Conservation (phyloP, 2,888 invertebrate genomes). For the Lasioglossum zephyrum region DNA sequence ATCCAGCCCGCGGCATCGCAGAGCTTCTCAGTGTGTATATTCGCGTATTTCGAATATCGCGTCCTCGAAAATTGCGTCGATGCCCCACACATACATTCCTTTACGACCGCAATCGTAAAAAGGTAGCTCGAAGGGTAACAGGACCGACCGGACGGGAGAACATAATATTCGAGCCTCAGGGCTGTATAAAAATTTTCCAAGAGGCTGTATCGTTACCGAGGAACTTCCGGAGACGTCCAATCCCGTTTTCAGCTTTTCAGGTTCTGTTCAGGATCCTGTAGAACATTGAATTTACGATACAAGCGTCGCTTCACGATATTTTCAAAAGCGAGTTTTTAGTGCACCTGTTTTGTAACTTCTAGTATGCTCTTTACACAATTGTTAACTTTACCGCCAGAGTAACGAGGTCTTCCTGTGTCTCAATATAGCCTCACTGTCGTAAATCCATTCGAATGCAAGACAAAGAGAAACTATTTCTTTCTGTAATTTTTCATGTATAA, state of each 20-base stretch:
- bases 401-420: background rate
- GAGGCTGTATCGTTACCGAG: background rate
- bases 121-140: background rate
- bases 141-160: background rate
- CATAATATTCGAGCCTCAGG: background rate
- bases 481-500: no score
- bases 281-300: background rate
- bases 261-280: background rate
- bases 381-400: background rate
- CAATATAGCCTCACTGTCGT: background rate
- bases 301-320: background rate
- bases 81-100: background rate
- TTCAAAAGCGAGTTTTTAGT: background rate
- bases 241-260: background rate
- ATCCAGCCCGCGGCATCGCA: background rate
- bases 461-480: background rate
- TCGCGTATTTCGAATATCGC: background rate
- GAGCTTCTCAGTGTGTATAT: background rate
- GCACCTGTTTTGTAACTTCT: background rate
- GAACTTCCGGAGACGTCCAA: background rate
- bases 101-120: slow-evolving; percentile 50
- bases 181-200: background rate
- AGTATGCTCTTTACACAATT: background rate
- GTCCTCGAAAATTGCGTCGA: slow-evolving; percentile 23
- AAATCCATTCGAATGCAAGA: background rate